phyloP scores from a whole-genome alignment of 1,140 invertebrate genomes.

The Drosophila ohnishii region DNA sequence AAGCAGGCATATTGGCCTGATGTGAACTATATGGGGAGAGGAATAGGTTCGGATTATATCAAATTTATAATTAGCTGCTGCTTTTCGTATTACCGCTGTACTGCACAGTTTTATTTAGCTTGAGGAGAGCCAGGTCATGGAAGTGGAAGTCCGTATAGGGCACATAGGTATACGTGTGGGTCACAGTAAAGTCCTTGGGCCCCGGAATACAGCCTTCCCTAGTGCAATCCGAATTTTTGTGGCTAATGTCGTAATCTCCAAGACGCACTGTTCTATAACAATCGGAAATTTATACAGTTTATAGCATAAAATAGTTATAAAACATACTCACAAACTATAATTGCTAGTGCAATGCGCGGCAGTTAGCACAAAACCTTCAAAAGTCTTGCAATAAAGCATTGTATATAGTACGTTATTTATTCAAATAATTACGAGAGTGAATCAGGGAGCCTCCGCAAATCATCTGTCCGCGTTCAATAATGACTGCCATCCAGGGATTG shows the following conservation, averaged over 20 bases:
- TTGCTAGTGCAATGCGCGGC: constrained; percentile 1
- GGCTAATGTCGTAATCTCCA: constrained; percentile 4
- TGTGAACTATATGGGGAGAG: not conserved
- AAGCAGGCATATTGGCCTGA: constrained; percentile 1
- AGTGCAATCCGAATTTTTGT: not conserved
- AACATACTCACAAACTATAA: not conserved
- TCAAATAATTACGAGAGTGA: constrained; percentile 3
- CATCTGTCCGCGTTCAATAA: not conserved
- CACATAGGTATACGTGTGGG: not conserved
- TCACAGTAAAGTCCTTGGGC: not conserved
- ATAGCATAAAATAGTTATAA: not conserved
- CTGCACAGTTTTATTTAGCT: not conserved
- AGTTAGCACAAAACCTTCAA: constrained; percentile 4
- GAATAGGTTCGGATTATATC: not conserved
- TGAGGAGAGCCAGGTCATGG: constrained; percentile 4
- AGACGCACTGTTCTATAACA: not conserved
- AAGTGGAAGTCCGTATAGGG: not conserved
- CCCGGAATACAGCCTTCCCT: not conserved
- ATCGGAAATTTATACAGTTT: not conserved
- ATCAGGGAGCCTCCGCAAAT: constrained; percentile 8
- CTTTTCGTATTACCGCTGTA: not conserved
- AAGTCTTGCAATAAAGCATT: not conserved
- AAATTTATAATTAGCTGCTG: too few species aligned
- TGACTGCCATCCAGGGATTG: constrained; percentile 4
- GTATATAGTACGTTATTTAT: not conserved